Base-by-base conservation (phyloP, 2,797 vertebrate genomes). In the Falco columbarius region DNA sequence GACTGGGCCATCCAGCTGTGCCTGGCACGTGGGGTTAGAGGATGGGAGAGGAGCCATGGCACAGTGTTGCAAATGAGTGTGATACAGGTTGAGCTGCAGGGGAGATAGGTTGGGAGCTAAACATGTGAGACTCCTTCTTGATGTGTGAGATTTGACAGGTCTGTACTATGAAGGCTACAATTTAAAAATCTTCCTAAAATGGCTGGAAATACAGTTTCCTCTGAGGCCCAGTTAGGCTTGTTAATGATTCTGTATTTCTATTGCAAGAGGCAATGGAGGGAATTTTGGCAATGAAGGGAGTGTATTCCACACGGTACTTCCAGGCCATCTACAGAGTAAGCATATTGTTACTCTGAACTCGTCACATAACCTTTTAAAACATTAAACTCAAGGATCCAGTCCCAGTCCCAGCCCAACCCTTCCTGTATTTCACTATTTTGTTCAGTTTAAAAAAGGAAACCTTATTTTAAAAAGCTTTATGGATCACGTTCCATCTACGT, bases 321-420 rank as follows among this genome's bases (percentile, higher is more conserved):
- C 83, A 95, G 77, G 56, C 63, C 56, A 52, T 63, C 36, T 30
- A 63, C 63, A 56, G 44, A 76, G 24, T 23, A 32, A 81, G 51
- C 2, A 4, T 62, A 49, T 72, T 88, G 70, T 56, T 94, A 85
- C 67, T 67, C 92, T 74, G 88, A 90, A 85, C 61, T 46, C 32
- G 83, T 95, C 97, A 96, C 5, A 54, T 93, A 95, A 90, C 59
- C 63, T 90, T 90, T 92, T 67, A 87, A 89, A 95, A 92, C 52
- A 95, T 67, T 71, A 95, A 85, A 92, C 67, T 70, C 44, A 90
- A 90, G 86, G 89, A 82, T 93, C 74, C 13, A 3, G 74, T 63
- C 77, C 77, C 77, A 96, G 79, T 86, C 76, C 68, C 14, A 95
- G 95, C 91, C 95, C 91, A 95, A 20, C 95, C 95, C 95, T 97